Percentiles rank a stretch among this genome's conserved stretches.
These are phyloP conservation scores for Hirtodrosophila confusa DNA, from an alignment of 2,888 invertebrate genomes.

Conservation along the genomic window DNA sequence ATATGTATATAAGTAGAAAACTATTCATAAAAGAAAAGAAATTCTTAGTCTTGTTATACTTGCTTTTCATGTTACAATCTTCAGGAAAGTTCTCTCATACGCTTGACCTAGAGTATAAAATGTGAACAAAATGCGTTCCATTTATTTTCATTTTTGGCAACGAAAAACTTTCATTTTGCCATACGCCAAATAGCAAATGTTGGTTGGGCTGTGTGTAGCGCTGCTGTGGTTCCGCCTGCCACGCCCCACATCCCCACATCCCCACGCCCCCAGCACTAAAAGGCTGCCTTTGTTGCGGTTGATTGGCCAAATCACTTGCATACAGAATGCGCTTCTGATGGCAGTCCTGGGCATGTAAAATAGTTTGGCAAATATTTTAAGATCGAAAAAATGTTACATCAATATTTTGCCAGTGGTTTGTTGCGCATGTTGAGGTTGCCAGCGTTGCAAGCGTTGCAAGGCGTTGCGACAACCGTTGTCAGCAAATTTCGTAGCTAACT, in stretches of 20 bases:
- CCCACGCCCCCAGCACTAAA: constrained; percentile 17
- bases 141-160: constrained; percentile 70
- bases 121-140: constrained; percentile 41
- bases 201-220: constrained; percentile 20
- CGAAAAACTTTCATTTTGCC: constrained; percentile 46
- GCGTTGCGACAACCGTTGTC: constrained; percentile 15
- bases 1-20: too few relatives aligned
- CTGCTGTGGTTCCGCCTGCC: constrained; percentile 14
- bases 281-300: constrained; percentile 58
- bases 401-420: constrained; percentile 28
- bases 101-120: constrained; percentile 7
- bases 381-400: constrained; percentile 23
- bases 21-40: background rate
- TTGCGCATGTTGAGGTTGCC: constrained; percentile 1
- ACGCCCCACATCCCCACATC: background rate
- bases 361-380: constrained; percentile 34
- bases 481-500: constrained; percentile 12
- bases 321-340: constrained; percentile 52
- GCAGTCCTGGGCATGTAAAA: constrained; percentile 26
- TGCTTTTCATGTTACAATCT: constrained; percentile 5
- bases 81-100: constrained; percentile 1
- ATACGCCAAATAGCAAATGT: constrained; percentile 56
- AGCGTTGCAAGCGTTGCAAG: constrained; percentile 3
- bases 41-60: background rate
- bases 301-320: constrained; percentile 75